phyloP scores from a whole-genome alignment of 2,888 invertebrate species.

The Argyresthia goedartella region DNA sequence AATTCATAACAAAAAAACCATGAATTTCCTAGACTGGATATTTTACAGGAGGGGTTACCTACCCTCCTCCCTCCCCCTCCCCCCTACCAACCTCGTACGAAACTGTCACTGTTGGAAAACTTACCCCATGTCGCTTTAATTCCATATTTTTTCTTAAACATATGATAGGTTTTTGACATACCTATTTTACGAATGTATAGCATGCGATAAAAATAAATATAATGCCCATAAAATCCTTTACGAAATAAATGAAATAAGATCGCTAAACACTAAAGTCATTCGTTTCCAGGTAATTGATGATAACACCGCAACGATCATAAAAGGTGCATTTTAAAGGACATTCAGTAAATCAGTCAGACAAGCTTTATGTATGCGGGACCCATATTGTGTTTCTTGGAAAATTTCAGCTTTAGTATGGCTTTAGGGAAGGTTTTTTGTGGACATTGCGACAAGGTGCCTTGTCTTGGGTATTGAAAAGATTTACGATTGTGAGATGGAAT shows the following conservation, averaged over 20 bases:
- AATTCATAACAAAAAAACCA: too few species aligned
- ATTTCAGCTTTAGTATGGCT: neutral
- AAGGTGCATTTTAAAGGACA: slow-evolving; percentile 1
- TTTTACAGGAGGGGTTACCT: too few species aligned
- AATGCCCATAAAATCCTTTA: too few species aligned
- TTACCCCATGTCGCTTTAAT: too few species aligned
- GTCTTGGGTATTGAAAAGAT: neutral
- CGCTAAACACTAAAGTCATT: neutral
- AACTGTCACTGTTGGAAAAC: too few species aligned
- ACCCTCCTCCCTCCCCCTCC: too few species aligned
- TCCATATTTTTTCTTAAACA: too few species aligned
- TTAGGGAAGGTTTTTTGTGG: neutral
- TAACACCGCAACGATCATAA: neutral
- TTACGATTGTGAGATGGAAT: neutral
- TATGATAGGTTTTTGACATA: too few species aligned
- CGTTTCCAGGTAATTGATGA: neutral
- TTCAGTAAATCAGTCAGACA: slow-evolving; percentile 7
- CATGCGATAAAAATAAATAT: too few species aligned
- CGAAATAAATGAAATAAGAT: neutral
- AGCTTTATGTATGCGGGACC: neutral
- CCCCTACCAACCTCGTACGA: too few species aligned
- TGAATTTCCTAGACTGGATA: too few species aligned
- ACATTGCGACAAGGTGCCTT: neutral
- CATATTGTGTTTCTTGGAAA: neutral
- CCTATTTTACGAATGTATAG: too few species aligned